Base-by-base conservation (phyloP, 2,888 invertebrate genomes). In the Fissipunctia ypsillon region DNA sequence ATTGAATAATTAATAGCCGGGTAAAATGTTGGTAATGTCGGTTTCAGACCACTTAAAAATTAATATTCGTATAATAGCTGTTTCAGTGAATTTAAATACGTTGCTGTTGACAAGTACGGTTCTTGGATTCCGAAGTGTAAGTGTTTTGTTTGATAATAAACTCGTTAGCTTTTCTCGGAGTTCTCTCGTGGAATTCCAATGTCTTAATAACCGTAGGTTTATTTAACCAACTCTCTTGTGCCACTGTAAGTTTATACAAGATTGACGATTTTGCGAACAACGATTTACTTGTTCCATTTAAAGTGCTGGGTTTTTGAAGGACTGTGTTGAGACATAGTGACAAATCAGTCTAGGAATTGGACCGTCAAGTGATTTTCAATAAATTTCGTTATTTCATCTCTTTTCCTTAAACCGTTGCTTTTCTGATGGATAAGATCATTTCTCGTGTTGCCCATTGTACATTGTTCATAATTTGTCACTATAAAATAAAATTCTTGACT, bases 1-100 rank as follows among this genome's bases (percentile, higher is more conserved):
- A 80, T 75, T 75, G 59, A 67, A 65, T 80, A 73, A 83, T 67
- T 78, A 83, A 83, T 80, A 14, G 70, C 25, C 35, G 25, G 50
- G 48, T 76, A 66, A 60, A 70, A 60, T 66, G 54, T 77, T 70
- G 59, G 68, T 61, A n/a, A 68, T 63, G 12, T 69, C 54, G 52
- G 69, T 72, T 71, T n/a, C 43, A 61, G 25, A 66, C 31, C 31
- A 50, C 35, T 72, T 64, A 38, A 57, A 52, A 48, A 69, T 56
- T 69, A 60, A 70, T 76, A 70, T 63, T 77, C 28, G 28, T 41
- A 54, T 38, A 54, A 6, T 50, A 57, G 54, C 28, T 59, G 57
- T 70, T 81, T 57, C 35, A 60, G 41, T 54, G 52, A 68, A 73
- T 81, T 73, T 65, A 61, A 70, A 57, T 52, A 22, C 43, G n/a